Evolutionary conservation across 2,113 vertebrate genomes (phyloP), one percentile per base, ranked within the genome.

Genomic region (Muntiacus reevesi): DNA sequence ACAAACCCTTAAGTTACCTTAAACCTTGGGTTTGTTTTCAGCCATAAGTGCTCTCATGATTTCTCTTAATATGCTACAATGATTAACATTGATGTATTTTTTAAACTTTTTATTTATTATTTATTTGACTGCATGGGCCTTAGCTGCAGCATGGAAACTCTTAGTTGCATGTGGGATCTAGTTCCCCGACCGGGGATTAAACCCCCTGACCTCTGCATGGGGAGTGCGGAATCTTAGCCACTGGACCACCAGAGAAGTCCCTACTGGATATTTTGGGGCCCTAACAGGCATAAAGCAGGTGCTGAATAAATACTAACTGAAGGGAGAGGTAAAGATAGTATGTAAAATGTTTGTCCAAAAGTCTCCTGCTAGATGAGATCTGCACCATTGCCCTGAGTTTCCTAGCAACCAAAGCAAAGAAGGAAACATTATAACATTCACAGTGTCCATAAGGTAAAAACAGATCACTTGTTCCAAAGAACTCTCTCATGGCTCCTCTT

Each of bases 371-470:
- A 21, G 28, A 25, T 23, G 64, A 93, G 87, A 89, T 57, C 59
- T 86, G n/a, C 5, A n/a, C 36, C 83, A 60, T 83, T 50, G 76
- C 59, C 54, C 50, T 78, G 97, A 87, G 91, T 96, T 97, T 94
- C 97, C 96, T 93, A 91, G 98, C 95, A 97, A 97, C 95, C 85
- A 83, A 59, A 96, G 92, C 83, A 47, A 94, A 78, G 79, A 93
- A 36, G 60, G 67, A 94, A 96, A 97, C 94, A 95, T 82, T 87
- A 33, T 81, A 81, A 79, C 50, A 76, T 93, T 71, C 67, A 27
- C 60, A 1, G 54, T 57, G 86, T 79, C 90, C 43, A 6, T 76
- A 86, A 81, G 89, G 81, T 96, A 52, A 91, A 94, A 81, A 47
- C 94, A 95, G 94, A 91, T 79, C 81, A 11, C 40, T 54, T 47